Evolutionary conservation across 2,888 invertebrate genomes (phyloP).

Genomic region (Sipunculus nudus): DNA sequence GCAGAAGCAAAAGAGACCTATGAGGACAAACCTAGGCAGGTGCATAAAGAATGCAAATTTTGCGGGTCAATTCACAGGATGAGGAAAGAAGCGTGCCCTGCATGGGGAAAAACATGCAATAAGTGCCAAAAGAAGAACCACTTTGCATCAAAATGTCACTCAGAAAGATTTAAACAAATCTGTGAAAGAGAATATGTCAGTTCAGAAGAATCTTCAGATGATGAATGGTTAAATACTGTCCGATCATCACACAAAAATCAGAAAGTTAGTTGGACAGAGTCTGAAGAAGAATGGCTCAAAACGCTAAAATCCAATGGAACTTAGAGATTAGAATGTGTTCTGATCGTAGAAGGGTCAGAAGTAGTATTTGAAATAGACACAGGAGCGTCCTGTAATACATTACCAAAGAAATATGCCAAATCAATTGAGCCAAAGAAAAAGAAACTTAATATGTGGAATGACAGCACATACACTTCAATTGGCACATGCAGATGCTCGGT

Average conservation of each 20-base stretch:
- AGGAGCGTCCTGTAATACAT: conserved; percentile 17
- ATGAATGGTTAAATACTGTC: too few species aligned
- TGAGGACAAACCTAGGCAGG: too few species aligned
- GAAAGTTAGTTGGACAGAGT: too few species aligned
- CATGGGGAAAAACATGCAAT: conserved; percentile 7
- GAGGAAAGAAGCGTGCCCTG: conserved; percentile 14
- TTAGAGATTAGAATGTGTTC: too few species aligned
- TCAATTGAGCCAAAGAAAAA: not conserved
- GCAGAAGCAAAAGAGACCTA: too few species aligned
- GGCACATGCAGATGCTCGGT: not conserved
- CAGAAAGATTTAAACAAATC: too few species aligned
- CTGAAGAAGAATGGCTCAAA: too few species aligned
- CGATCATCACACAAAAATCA: too few species aligned
- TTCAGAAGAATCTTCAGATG: too few species aligned
- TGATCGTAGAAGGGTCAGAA: too few species aligned
- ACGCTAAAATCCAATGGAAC: too few species aligned
- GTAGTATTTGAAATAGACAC: conserved; percentile 25
- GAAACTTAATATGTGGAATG: conserved; percentile 11
- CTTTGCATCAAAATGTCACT: conserved; percentile 1
- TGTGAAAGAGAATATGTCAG: too few species aligned
- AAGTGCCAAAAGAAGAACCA: conserved; percentile 9
- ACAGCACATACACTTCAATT: not conserved
- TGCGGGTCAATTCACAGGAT: conserved; percentile 1
- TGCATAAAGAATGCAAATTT: conserved; percentile 18
- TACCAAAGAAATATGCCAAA: conserved; percentile 12